These are phyloP conservation scores for Drosophila mojavensis DNA, from an alignment of 1,140 invertebrate genomes.

Conservation along the genomic window DNA sequence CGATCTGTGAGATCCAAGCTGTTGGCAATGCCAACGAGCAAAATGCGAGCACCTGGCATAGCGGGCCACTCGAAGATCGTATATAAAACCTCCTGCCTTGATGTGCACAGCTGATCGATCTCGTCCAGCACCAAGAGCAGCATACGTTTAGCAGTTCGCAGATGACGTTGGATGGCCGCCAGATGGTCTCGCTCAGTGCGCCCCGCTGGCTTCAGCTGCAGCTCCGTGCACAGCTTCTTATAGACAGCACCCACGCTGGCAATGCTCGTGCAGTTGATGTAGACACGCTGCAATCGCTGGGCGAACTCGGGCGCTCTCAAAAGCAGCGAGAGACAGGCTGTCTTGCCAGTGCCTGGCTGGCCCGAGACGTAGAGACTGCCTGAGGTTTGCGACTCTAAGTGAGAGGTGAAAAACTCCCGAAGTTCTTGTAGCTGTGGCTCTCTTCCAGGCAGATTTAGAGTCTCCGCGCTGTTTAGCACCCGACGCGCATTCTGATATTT, in stretches of 20 bases:
- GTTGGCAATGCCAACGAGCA: constrained; percentile 97
- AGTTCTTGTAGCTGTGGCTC: constrained; percentile 91
- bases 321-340: constrained; percentile 92
- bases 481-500: constrained; percentile 86
- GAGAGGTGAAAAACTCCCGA: constrained; percentile 88
- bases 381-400: constrained; percentile 88
- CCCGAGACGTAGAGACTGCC: constrained; percentile 97
- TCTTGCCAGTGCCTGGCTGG: constrained; percentile 97
- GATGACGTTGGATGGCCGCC: constrained; percentile 88
- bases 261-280: constrained; percentile 93
- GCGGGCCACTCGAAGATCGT: constrained; percentile 97
- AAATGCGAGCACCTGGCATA: constrained; percentile 87
- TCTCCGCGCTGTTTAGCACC: constrained; percentile 89
- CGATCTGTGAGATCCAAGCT: constrained; percentile 97
- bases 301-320: constrained; percentile 87
- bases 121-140: constrained; percentile 97
- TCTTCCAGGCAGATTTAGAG: constrained; percentile 89
- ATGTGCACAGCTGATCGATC: constrained; percentile 93
- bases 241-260: constrained; percentile 90
- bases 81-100: constrained; percentile 95
- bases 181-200: constrained; percentile 87
- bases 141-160: constrained; percentile 88
- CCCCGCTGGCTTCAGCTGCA: constrained; percentile 85
- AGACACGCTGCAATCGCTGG: constrained; percentile 88
- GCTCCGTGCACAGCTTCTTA: constrained; percentile 88